These are phyloP conservation scores for Ammodytes marinus DNA, from an alignment of 2,113 vertebrate species.

Conservation along the genomic window DNA sequence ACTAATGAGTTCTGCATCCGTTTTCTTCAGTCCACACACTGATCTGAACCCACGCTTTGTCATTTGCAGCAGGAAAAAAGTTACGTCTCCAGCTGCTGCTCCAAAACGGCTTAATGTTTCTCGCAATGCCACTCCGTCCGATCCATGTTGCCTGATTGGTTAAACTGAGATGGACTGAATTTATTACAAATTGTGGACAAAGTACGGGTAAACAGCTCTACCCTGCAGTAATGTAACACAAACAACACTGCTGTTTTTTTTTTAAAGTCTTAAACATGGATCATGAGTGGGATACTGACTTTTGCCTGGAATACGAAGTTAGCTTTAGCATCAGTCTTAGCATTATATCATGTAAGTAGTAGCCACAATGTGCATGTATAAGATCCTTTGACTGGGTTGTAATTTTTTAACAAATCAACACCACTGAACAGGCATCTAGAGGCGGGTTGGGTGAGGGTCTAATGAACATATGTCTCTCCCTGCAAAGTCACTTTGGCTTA, in stretches of 20 bases:
- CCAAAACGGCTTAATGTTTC: neutral
- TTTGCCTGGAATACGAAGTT: neutral
- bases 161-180: no score
- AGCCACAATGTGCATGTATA: neutral
- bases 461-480: neutral
- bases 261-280: no score
- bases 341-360: neutral
- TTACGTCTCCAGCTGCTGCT: neutral
- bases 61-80: neutral
- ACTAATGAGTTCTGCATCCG: no score
- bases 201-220: no score
- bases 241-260: no score
- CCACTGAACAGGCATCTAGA: neutral
- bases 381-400: no score
- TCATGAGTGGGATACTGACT: neutral
- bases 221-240: no score
- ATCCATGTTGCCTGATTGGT: no score
- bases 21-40: no score
- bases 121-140: neutral
- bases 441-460: neutral
- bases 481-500: neutral
- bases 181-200: no score
- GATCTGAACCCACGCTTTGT: neutral
- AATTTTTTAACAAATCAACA: neutral
- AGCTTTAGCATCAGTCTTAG: neutral